phyloP scores from a whole-genome alignment of 1,140 invertebrate species.

The Drosophila funebris region DNA sequence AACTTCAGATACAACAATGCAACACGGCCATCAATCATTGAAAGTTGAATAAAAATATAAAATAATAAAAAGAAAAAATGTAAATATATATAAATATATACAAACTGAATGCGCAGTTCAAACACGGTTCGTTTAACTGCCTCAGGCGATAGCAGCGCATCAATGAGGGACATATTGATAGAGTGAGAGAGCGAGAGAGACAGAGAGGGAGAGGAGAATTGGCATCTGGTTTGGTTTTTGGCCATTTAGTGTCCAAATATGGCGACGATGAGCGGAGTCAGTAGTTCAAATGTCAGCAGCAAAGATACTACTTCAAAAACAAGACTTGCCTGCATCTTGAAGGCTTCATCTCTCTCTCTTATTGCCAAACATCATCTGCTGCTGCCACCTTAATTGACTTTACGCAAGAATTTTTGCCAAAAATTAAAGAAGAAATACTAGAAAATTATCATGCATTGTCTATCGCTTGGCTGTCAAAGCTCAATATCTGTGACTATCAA shows the following conservation, averaged over 20 bases:
- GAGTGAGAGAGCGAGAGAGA: not conserved
- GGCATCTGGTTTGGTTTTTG: slow-evolving; percentile 42
- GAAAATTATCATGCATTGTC: slow-evolving; percentile 66
- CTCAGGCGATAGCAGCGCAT: not conserved
- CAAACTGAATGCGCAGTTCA: slow-evolving; percentile 40
- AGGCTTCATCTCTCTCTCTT: slow-evolving; percentile 46
- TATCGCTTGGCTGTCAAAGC: slow-evolving; percentile 77
- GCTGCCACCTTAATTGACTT: slow-evolving; percentile 72
- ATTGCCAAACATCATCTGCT: slow-evolving; percentile 9
- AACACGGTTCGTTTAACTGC: slow-evolving; percentile 69
- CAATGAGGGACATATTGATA: not conserved
- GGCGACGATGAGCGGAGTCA: slow-evolving; percentile 36
- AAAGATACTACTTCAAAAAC: slow-evolving; percentile 37
- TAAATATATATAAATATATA: not conserved
- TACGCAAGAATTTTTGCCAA: slow-evolving; percentile 36
- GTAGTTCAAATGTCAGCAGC: slow-evolving; percentile 46
- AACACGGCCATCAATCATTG: slow-evolving; percentile 70
- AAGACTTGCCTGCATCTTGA: slow-evolving; percentile 48
- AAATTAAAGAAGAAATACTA: slow-evolving; percentile 21
- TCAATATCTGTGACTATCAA: slow-evolving; percentile 81
- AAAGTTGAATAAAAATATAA: slow-evolving; percentile 2
- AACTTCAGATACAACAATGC: slow-evolving; percentile 66
- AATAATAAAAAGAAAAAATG: not conserved
- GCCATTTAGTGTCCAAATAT: slow-evolving; percentile 51
- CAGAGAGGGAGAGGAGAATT: not conserved